Percentiles rank a stretch among this genome's conserved stretches.
These are phyloP conservation scores for Dynastes maya DNA, from an alignment of 2,888 invertebrate genomes.

Conservation along the genomic window DNA sequence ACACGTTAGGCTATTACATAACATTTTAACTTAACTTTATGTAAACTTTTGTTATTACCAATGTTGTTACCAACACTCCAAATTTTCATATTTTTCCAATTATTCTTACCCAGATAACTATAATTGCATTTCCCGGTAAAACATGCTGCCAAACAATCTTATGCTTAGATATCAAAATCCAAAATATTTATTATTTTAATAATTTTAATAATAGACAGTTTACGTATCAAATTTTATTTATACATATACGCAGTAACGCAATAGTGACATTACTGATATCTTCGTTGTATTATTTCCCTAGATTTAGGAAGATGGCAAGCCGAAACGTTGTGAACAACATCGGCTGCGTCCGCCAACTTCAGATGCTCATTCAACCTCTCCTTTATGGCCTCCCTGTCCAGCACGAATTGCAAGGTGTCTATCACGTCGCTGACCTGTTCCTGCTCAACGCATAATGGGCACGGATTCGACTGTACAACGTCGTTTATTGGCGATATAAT, in stretches of 20 bases:
- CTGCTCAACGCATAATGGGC: constrained; percentile 73
- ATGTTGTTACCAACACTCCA: too few relatives aligned
- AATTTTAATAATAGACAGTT: not conserved
- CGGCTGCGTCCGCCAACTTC: constrained; percentile 63
- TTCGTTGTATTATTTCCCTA: constrained; percentile 68
- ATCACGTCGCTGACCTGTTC: constrained; percentile 70
- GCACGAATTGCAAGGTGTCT: constrained; percentile 66
- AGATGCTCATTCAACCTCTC: constrained; percentile 63
- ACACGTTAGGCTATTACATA: too few relatives aligned
- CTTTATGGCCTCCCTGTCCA: constrained; percentile 63
- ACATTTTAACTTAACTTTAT: too few relatives aligned
- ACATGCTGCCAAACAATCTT: too few relatives aligned
- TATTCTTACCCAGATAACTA: too few relatives aligned
- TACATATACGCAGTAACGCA: not conserved
- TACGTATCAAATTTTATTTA: not conserved
- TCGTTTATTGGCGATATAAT: constrained; percentile 65
- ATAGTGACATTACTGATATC: constrained; percentile 53
- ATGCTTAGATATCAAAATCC: too few relatives aligned
- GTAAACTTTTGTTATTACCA: too few relatives aligned
- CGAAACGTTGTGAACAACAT: constrained; percentile 70
- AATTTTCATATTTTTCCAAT: too few relatives aligned
- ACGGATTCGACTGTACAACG: constrained; percentile 71
- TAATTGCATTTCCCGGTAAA: too few relatives aligned
- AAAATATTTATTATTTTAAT: not conserved
- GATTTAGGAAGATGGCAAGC: constrained; percentile 70